These are phyloP conservation scores for Gastracanthus pulcherrimus DNA, from an alignment of 2,888 invertebrate genomes.

Conservation along the genomic window DNA sequence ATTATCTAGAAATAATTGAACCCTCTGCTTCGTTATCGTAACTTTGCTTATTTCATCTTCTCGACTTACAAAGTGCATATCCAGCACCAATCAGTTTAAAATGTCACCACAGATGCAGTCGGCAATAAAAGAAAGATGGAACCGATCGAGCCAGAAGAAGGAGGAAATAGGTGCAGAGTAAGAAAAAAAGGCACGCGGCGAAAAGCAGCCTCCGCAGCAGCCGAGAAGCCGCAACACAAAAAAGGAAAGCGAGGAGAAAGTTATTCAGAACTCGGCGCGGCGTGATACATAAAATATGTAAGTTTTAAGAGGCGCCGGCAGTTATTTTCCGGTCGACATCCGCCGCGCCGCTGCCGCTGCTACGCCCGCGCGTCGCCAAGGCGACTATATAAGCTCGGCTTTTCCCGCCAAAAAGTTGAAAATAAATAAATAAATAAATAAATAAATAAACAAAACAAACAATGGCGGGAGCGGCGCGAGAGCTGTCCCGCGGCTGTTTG, in stretches of 20 bases:
- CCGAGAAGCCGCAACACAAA: neutral
- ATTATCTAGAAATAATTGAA: neutral
- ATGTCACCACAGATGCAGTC: neutral
- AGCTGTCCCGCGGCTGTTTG: neutral
- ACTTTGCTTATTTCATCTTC: constrained; percentile 10
- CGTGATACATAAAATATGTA: constrained; percentile 50
- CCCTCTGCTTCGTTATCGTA: neutral
- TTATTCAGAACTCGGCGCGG: constrained; percentile 54
- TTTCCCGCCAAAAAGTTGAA: constrained; percentile 25
- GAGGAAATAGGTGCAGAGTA: no score
- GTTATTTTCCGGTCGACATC: constrained; percentile 49
- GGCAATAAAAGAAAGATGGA: neutral
- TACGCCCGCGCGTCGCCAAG: constrained; percentile 4
- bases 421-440: no score
- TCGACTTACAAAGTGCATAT: neutral
- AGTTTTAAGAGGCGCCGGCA: constrained; percentile 39
- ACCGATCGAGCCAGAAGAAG: neutral
- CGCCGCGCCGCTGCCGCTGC: neutral
- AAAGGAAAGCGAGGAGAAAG: constrained; percentile 16
- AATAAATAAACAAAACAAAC: no score
- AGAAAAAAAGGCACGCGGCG: no score
- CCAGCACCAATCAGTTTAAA: constrained; percentile 22
- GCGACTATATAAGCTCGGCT: constrained; percentile 7
- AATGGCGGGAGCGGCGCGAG: neutral
- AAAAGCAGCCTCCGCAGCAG: neutral